phyloP scores from a whole-genome alignment of 2,113 vertebrate species.

The Oceanites oceanicus region DNA sequence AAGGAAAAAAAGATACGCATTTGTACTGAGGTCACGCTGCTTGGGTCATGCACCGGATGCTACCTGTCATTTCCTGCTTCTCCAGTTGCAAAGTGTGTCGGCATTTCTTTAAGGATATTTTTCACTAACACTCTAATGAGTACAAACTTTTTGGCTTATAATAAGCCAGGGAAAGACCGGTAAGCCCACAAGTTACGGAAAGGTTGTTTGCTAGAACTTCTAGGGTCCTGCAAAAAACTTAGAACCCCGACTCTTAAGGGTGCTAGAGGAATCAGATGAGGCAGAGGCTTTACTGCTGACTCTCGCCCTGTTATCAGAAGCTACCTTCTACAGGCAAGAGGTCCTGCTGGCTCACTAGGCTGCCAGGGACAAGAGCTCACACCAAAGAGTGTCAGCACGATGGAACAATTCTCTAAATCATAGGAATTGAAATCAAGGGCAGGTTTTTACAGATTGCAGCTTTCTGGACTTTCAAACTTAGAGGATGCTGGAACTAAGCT shows the following conservation, averaged over 20 bases:
- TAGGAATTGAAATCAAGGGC: neutral
- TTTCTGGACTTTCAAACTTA: neutral
- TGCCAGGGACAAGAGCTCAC: neutral
- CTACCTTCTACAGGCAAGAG: neutral
- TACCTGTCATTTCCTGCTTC: neutral
- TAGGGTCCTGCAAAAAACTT: neutral
- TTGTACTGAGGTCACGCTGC: neutral
- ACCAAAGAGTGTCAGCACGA: neutral
- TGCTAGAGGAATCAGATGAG: neutral
- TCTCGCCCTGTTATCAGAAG: neutral
- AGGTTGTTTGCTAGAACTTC: neutral
- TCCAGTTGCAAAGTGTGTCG: neutral
- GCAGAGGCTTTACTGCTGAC: neutral
- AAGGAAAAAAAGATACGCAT: neutral
- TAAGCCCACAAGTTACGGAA: neutral
- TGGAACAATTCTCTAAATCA: neutral
- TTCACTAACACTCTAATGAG: conserved; percentile 53
- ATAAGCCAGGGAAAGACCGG: conserved; percentile 42
- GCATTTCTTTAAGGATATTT: neutral
- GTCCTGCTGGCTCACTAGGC: neutral
- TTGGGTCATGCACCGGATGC: neutral
- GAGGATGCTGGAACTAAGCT: neutral
- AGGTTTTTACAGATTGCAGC: neutral
- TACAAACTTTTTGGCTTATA: conserved; percentile 34
- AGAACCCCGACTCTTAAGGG: neutral